A percentile compares a stretch with the other conserved stretches of the same genome.
These are phyloP conservation scores for Xiphophorus maculatus DNA, from an alignment of 2,113 vertebrate species.

Conservation along the genomic window DNA sequence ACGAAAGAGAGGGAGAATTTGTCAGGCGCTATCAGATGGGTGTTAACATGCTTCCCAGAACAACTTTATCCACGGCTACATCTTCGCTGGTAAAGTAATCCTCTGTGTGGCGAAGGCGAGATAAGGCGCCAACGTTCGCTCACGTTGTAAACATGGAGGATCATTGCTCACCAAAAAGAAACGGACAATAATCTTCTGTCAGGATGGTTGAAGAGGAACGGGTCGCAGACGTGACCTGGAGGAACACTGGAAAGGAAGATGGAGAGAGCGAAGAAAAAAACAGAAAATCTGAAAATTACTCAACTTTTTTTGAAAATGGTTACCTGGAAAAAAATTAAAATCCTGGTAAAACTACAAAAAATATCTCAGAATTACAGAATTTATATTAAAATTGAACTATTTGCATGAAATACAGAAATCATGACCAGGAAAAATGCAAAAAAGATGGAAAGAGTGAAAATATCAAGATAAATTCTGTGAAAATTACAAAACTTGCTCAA, in stretches of 20 bases:
- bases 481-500: too few species aligned
- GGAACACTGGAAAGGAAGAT: neutral
- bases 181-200: slow-evolving; percentile 55
- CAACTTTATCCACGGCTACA: slow-evolving; percentile 67
- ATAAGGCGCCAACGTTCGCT: slow-evolving; percentile 57
- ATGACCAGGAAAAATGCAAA: too few species aligned
- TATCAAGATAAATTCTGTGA: too few species aligned
- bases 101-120: slow-evolving; percentile 59
- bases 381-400: too few species aligned
- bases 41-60: slow-evolving; percentile 58
- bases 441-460: too few species aligned
- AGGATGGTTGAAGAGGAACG: slow-evolving; percentile 19
- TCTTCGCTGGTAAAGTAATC: slow-evolving; percentile 72
- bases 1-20: slow-evolving; percentile 53
- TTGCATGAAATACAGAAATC: too few species aligned
- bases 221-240: slow-evolving; percentile 6
- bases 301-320: too few species aligned
- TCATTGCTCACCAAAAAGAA: slow-evolving; percentile 58
- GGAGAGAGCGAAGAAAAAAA: neutral
- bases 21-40: slow-evolving; percentile 73
- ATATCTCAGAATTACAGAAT: too few species aligned
- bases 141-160: slow-evolving; percentile 45
- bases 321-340: too few species aligned
- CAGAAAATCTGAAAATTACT: too few species aligned
- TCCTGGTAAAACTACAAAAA: too few species aligned